phyloP scores from a whole-genome alignment of 2,888 invertebrate genomes.

The Lymantria dispar region DNA sequence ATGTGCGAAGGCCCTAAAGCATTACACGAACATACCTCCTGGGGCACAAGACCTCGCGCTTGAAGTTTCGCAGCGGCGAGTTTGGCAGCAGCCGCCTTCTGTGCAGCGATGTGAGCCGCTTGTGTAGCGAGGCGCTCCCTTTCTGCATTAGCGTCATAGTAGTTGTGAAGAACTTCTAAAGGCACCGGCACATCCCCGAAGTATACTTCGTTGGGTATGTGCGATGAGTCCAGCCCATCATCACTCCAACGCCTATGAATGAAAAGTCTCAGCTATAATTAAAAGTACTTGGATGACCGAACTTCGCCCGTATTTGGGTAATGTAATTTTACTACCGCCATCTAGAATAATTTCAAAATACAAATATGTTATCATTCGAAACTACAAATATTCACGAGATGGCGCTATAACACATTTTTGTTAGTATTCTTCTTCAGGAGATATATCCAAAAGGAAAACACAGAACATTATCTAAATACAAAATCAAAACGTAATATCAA shows the following conservation, averaged over 20 bases:
- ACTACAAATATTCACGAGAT: too few relatives aligned
- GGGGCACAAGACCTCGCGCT: constrained; percentile 42
- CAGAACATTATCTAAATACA: too few relatives aligned
- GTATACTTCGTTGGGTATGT: constrained; percentile 80
- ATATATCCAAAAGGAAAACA: too few relatives aligned
- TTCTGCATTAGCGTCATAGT: constrained; percentile 78
- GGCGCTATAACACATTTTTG: too few relatives aligned
- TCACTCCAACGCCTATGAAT: constrained; percentile 75
- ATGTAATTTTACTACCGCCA: too few relatives aligned
- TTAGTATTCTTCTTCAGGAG: too few relatives aligned
- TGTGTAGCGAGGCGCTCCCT: constrained; percentile 67
- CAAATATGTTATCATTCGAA: too few relatives aligned
- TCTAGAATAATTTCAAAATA: too few relatives aligned
- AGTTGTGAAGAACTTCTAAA: constrained; percentile 72
- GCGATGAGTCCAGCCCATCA: constrained; percentile 76
- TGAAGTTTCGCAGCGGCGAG: constrained; percentile 61
- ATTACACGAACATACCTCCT: constrained; percentile 33
- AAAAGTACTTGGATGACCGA: neutral
- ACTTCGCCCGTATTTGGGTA: too few relatives aligned
- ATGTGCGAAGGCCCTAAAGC: too few relatives aligned
- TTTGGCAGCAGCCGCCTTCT: constrained; percentile 73
- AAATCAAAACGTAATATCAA: too few relatives aligned
- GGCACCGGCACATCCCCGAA: constrained; percentile 79
- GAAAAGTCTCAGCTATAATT: neutral
- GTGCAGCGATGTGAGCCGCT: constrained; percentile 73